Percentiles rank a stretch among this genome's conserved stretches.
Conservation (phyloP, 2,113 vertebrate species). For the Podiceps cristatus region DNA sequence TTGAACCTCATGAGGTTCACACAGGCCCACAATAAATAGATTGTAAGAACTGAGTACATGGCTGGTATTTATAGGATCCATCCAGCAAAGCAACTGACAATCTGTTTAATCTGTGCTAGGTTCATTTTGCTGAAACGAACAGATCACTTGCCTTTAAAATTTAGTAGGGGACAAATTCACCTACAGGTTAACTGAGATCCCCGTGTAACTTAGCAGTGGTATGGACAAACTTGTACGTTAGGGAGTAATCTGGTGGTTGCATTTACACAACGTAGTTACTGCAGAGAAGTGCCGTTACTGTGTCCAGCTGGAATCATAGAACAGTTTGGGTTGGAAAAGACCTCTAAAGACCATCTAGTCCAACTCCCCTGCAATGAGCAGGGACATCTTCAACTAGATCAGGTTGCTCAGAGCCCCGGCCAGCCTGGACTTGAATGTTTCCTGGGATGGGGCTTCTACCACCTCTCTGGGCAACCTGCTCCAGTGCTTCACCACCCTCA, state of each 20-base stretch:
- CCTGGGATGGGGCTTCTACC: no score
- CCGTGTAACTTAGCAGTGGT: background rate
- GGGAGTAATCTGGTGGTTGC: background rate
- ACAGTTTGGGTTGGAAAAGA: no score
- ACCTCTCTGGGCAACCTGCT: no score
- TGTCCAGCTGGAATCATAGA: no score
- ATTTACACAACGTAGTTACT: background rate
- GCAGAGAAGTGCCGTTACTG: background rate
- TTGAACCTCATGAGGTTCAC: no score
- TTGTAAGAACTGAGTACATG: background rate
- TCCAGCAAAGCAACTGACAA: background rate
- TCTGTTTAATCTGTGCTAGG: background rate
- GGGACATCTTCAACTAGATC: no score
- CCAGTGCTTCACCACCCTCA: no score
- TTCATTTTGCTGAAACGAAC: background rate
- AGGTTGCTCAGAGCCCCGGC: no score
- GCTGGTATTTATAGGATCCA: background rate
- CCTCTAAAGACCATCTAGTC: no score
- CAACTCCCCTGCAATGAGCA: no score
- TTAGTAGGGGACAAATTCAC: background rate
- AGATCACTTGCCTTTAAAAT: background rate
- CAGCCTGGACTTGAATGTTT: no score
- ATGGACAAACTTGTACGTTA: background rate
- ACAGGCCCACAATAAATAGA: no score
- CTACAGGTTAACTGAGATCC: background rate